Conservation (phyloP, 2,888 invertebrate species). For the Amphimallon solstitiale region DNA sequence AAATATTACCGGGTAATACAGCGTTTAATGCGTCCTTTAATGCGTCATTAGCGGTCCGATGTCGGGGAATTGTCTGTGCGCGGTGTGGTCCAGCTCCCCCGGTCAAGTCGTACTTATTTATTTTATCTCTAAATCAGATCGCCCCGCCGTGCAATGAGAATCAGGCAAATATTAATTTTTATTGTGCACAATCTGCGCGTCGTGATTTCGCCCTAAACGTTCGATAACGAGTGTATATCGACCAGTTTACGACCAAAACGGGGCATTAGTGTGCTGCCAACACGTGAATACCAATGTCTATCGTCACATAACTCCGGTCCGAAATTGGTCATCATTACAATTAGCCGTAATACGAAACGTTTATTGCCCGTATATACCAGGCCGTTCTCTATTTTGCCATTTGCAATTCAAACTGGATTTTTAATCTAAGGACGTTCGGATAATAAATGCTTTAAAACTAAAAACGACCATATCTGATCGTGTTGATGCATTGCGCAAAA, state of each 20-base stretch:
- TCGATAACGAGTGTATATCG: slow-evolving; percentile 43
- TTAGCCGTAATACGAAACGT: slow-evolving; percentile 48
- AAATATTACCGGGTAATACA: slow-evolving; percentile 22
- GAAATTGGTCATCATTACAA: slow-evolving; percentile 49
- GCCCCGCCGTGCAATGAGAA: slow-evolving; percentile 27
- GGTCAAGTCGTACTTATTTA: slow-evolving; percentile 19
- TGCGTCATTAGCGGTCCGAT: slow-evolving; percentile 25
- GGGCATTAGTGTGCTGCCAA: slow-evolving; percentile 34
- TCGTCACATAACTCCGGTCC: slow-evolving; percentile 47
- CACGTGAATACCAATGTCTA: slow-evolving; percentile 45
- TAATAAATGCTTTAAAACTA: slow-evolving; percentile 42
- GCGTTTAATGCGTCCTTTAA: slow-evolving; percentile 26
- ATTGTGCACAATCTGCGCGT: slow-evolving; percentile 43
- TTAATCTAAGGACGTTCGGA: slow-evolving; percentile 44
- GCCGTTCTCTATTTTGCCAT: slow-evolving; percentile 40
- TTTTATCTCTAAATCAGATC: slow-evolving; percentile 40
- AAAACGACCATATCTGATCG: slow-evolving; percentile 39
- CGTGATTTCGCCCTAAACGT: slow-evolving; percentile 47
- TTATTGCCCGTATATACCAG: slow-evolving; percentile 40
- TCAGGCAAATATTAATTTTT: slow-evolving; percentile 47
- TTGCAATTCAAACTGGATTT: slow-evolving; percentile 47
- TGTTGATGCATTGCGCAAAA: slow-evolving; percentile 17
- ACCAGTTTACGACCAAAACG: slow-evolving; percentile 40
- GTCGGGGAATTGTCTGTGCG: neutral
- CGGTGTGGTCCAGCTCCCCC: slow-evolving; percentile 12